phyloP scores from a whole-genome alignment of 2,888 invertebrate species.

The Branchellion lobata region DNA sequence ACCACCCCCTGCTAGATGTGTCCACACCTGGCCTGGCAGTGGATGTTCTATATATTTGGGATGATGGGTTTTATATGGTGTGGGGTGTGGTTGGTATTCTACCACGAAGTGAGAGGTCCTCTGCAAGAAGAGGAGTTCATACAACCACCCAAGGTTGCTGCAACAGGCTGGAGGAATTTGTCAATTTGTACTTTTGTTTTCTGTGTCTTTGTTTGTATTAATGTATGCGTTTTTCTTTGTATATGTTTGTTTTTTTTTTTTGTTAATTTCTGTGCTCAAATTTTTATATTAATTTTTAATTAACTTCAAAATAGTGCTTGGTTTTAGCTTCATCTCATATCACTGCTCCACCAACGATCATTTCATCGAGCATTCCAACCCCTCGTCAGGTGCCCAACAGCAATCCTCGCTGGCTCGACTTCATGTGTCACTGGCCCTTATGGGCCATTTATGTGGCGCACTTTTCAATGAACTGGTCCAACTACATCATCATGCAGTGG shows the following conservation, averaged over 20 bases:
- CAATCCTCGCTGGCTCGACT: slow-evolving; percentile 70
- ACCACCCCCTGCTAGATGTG: slow-evolving; percentile 65
- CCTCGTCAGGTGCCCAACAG: slow-evolving; percentile 67
- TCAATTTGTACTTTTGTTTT: slow-evolving; percentile 2
- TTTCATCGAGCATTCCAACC: not conserved
- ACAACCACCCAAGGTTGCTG: slow-evolving; percentile 61
- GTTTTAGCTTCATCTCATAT: not conserved
- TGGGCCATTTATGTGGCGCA: slow-evolving; percentile 76
- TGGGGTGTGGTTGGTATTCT: slow-evolving; percentile 69
- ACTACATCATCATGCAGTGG: slow-evolving; percentile 79
- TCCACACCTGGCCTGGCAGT: slow-evolving; percentile 71
- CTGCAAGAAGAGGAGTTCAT: slow-evolving; percentile 59
- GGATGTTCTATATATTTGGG: slow-evolving; percentile 72
- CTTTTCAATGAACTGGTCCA: slow-evolving; percentile 79
- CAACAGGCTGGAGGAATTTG: too few species aligned
- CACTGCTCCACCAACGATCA: not conserved
- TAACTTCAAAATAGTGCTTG: not conserved
- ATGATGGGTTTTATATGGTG: slow-evolving; percentile 72
- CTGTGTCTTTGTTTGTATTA: not conserved
- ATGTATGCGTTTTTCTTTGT: too few species aligned
- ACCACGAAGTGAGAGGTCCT: slow-evolving; percentile 66
- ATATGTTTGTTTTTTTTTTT: not conserved
- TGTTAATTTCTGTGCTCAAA: not conserved
- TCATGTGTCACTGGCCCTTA: slow-evolving; percentile 71
- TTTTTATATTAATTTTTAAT: not conserved